phyloP scores from a whole-genome alignment of 2,797 vertebrate genomes.

The Urosaurus nigricauda region DNA sequence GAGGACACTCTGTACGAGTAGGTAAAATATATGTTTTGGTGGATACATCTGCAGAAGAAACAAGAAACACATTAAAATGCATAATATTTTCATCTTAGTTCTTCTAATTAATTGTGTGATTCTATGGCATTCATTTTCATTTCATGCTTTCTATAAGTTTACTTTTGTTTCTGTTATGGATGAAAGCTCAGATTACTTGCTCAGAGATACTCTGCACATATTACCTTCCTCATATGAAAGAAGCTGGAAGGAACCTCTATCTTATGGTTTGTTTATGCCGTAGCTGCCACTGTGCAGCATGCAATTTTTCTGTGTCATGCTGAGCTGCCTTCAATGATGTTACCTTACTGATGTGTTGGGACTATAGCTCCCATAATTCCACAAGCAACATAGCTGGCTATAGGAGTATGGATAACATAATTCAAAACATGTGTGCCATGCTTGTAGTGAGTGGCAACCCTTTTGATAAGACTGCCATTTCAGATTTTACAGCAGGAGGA shows the following conservation, averaged over 20 bases:
- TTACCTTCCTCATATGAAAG: background rate
- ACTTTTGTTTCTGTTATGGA: constrained; percentile 15
- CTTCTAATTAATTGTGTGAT: constrained; percentile 1
- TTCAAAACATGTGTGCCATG: background rate
- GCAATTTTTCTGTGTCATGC: background rate
- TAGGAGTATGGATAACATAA: too few species aligned
- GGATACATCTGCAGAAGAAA: constrained; percentile 69
- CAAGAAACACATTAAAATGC: background rate
- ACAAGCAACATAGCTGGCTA: too few species aligned
- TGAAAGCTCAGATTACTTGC: constrained; percentile 21
- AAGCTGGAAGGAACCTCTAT: background rate
- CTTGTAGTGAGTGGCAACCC: background rate
- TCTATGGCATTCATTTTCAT: background rate
- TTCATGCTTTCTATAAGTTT: constrained; percentile 8
- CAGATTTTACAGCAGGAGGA: background rate
- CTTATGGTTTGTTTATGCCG: background rate
- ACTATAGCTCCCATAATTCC: background rate
- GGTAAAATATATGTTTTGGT: constrained; percentile 64
- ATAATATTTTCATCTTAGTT: background rate
- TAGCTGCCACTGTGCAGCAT: background rate
- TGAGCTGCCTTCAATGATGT: too few species aligned
- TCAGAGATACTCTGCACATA: background rate
- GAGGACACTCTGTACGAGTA: constrained; percentile 73
- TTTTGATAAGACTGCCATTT: background rate
- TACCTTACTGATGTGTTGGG: background rate